phyloP scores from a whole-genome alignment of 2,113 vertebrate genomes.

The Corythornis madagascariensis region DNA sequence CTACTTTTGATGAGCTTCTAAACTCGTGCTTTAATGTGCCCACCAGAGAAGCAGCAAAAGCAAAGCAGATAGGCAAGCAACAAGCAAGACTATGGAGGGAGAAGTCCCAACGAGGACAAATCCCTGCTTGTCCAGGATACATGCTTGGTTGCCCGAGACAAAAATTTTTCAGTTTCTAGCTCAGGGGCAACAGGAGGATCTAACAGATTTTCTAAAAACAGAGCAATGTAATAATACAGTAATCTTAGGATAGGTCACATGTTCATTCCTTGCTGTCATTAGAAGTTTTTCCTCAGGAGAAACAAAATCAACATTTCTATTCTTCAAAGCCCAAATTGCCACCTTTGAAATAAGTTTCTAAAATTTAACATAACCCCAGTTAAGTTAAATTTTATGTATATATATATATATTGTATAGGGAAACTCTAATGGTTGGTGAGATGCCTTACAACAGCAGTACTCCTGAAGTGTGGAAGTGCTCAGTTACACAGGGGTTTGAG shows the following conservation, averaged over 20 bases:
- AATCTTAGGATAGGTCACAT: background rate
- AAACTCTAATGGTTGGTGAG: background rate
- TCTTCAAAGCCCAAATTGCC: background rate
- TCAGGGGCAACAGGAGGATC: background rate
- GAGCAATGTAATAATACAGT: background rate
- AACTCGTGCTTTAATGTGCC: background rate
- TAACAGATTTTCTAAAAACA: slow-evolving; percentile 1
- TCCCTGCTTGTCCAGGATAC: background rate
- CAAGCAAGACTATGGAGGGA: background rate
- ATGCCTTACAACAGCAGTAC: background rate
- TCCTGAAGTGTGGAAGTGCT: background rate
- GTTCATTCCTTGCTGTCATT: background rate
- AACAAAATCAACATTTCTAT: background rate
- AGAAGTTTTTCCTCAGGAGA: background rate
- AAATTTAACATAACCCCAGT: background rate
- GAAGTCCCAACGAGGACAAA: background rate
- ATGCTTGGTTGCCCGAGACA: background rate
- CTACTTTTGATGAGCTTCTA: background rate
- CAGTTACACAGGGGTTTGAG: background rate
- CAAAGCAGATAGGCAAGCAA: background rate
- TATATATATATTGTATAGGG: background rate
- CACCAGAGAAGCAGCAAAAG: slow-evolving; percentile 5
- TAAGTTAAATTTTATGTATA: too few species aligned
- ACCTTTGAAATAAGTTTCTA: background rate
- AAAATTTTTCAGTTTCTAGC: background rate